Evolutionary conservation across 2,888 invertebrate species (phyloP).

Genomic region (Caenorhabditis wallacei): DNA sequence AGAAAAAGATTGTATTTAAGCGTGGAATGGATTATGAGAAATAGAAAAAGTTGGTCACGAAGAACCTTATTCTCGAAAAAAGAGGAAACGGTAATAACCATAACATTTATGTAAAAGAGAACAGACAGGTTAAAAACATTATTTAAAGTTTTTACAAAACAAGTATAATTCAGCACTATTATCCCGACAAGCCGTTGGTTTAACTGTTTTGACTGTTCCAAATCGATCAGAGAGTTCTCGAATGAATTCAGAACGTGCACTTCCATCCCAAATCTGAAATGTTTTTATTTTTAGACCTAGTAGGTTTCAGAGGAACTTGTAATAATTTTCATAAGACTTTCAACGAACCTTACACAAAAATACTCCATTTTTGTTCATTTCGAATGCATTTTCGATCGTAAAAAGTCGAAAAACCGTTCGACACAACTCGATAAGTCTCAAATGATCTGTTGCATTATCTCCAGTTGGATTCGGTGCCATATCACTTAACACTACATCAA

Average conservation of each 20-base stretch:
- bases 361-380: constrained; percentile 69
- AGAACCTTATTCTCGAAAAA: constrained; percentile 1
- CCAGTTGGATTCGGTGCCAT: constrained; percentile 83
- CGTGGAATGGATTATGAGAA: neutral
- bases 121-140: constrained; percentile 10
- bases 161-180: constrained; percentile 82
- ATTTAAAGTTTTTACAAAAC: constrained; percentile 57
- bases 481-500: constrained; percentile 81
- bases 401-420: constrained; percentile 72
- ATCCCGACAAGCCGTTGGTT: constrained; percentile 82
- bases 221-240: constrained; percentile 75
- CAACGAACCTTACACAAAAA: constrained; percentile 77
- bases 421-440: constrained; percentile 76
- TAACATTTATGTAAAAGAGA: neutral
- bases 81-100: too few relatives aligned
- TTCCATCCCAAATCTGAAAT: constrained; percentile 82
- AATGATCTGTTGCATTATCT: constrained; percentile 75
- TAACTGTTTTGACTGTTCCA: constrained; percentile 74
- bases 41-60: constrained; percentile 1
- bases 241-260: constrained; percentile 69
- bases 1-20: neutral
- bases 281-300: neutral
- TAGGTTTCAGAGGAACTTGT: too few relatives aligned
- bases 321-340: neutral
- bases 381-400: constrained; percentile 58